Percentiles rank a stretch among this genome's conserved stretches.
Conservation (phyloP, 2,888 invertebrate species). For the Hylaea fasciaria region DNA sequence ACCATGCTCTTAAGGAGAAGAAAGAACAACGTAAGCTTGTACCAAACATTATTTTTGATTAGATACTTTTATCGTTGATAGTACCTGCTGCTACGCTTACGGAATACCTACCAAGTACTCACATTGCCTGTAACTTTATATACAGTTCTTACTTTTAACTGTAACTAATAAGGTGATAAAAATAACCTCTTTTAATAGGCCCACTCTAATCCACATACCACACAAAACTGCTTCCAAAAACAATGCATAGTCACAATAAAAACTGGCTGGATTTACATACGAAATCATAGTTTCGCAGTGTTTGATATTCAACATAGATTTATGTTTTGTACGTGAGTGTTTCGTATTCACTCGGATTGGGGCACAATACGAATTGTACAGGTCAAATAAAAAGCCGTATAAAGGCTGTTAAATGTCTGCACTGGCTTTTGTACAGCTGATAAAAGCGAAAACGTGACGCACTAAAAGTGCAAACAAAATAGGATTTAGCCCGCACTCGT, state of each 20-base stretch:
- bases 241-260: conserved; percentile 32
- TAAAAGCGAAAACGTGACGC: conserved; percentile 9
- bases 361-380: conserved; percentile 43
- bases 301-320: conserved; percentile 56
- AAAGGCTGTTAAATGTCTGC: conserved; percentile 20
- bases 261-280: conserved; percentile 45
- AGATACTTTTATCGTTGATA: too few relatives aligned
- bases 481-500: too few relatives aligned
- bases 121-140: too few relatives aligned
- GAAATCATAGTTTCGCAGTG: conserved; percentile 48
- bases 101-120: too few relatives aligned
- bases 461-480: not conserved
- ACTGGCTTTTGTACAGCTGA: conserved; percentile 8
- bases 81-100: too few relatives aligned
- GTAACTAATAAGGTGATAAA: not conserved
- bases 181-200: not conserved
- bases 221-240: conserved; percentile 29
- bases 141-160: too few relatives aligned
- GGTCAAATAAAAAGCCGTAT: conserved; percentile 24
- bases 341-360: conserved; percentile 47
- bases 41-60: too few relatives aligned
- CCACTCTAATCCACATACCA: not conserved
- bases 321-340: conserved; percentile 56
- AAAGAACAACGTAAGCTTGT: too few relatives aligned
- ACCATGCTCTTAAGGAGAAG: too few relatives aligned